Evolutionary conservation across 2,797 vertebrate species (phyloP), one percentile per base, ranked within the genome.

Genomic region (Momotus momota): DNA sequence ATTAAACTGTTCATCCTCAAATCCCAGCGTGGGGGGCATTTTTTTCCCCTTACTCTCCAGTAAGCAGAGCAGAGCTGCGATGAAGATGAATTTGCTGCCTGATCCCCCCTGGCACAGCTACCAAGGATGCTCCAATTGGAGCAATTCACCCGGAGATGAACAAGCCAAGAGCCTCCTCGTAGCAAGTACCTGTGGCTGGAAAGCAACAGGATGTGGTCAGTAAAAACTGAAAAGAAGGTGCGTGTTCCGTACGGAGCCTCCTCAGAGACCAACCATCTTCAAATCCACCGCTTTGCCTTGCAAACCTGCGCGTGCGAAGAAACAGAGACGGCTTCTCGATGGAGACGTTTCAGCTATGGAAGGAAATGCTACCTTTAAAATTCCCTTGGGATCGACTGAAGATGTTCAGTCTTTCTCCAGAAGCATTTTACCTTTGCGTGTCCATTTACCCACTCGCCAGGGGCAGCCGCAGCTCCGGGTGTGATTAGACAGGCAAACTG

Each of bases 1-100:
- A 7, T 75, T 40, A 80, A 78, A 40, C 51, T 40, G 49, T 22
- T 86, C 74, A 79, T 52, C 58, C 86, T 60, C 40, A 55, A 20
- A 41, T 25, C 27, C 4, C 7, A 54, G 43, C 0, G 0, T 1
- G 0, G 2, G 5, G 15, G 6, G 2, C 3, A 0, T 12, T 45
- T 22, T 70, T 73, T 82, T 5, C 52, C 51, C 35, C 41, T 64
- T 45, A 5, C 46, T 78, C n/a, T 77, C 55, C 62, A 41, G 0
- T 6, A 29, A 38, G n/a, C 55, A 77, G 26, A 51, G 38, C 22
- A 45, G 54, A 49, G 19, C 14, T 26, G 54, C 0, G 1, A 23
- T 16, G 38, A 58, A 92, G 64, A 20, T 12, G 5, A 6, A 54
- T 90, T 48, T 86, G 19, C 75, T 81, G 41, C 52, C 48, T 6